A percentile compares a stretch with the other conserved stretches of the same genome.
phyloP scores from a whole-genome alignment of 2,797 vertebrate species.

The Enteromius trimaculatus region DNA sequence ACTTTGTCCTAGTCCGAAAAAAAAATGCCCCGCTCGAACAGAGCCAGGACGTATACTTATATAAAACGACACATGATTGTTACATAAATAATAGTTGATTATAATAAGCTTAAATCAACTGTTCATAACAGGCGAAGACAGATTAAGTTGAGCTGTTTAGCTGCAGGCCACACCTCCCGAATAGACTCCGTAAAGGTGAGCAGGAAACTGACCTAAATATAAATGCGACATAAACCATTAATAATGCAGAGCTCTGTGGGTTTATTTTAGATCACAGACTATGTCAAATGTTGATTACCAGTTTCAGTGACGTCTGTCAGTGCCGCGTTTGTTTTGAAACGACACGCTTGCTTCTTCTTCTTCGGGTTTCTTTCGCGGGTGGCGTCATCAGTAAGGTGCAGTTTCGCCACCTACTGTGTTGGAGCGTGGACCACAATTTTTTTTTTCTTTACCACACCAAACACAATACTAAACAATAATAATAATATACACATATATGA shows the following conservation, averaged over 20 bases:
- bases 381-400: not conserved
- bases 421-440: not conserved
- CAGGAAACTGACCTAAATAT: not conserved
- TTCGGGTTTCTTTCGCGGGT: not conserved
- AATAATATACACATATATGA: too few relatives aligned
- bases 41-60: not conserved
- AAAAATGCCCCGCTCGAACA: not conserved
- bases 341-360: not conserved
- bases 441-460: not conserved
- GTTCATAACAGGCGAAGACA: not conserved
- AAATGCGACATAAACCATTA: not conserved
- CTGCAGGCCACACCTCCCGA: slow-evolving; percentile 11
- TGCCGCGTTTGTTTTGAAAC: slow-evolving; percentile 41
- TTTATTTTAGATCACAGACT: not conserved
- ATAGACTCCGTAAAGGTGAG: not conserved
- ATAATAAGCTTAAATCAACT: not conserved
- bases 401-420: not conserved
- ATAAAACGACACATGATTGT: not conserved
- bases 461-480: not conserved
- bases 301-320: not conserved
- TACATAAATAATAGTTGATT: not conserved
- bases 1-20: not conserved
- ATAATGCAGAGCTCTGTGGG: not conserved
- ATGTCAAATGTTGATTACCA: not conserved
- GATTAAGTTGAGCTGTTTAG: not conserved